phyloP scores from a whole-genome alignment of 2,113 vertebrate species.

The Sialia sialis region DNA sequence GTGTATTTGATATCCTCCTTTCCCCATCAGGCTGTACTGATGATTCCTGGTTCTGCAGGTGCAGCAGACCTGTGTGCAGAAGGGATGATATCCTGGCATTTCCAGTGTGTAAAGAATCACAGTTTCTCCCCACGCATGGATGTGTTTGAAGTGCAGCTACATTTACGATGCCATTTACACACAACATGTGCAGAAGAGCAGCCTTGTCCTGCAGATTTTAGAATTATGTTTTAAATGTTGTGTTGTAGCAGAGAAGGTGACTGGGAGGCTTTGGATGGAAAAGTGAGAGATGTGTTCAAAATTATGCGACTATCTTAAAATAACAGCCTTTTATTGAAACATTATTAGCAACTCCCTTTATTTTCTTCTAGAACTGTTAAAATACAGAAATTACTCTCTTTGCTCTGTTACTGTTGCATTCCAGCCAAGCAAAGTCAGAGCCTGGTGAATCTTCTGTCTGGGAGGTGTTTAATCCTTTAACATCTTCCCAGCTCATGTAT shows the following conservation, averaged over 20 bases:
- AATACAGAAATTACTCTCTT: background rate
- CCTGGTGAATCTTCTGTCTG: background rate
- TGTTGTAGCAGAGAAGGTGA: background rate
- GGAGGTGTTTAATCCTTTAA: background rate
- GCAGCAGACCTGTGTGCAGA: background rate
- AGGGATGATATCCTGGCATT: background rate
- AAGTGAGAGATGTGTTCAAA: background rate
- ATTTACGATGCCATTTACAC: background rate
- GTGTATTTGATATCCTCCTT: background rate
- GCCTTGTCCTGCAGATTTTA: background rate
- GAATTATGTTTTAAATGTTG: background rate
- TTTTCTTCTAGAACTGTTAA: background rate
- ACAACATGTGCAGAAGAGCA: background rate
- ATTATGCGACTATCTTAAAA: background rate
- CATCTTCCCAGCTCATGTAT: background rate
- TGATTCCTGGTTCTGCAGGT: background rate
- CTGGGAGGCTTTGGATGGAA: background rate
- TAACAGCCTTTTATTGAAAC: background rate
- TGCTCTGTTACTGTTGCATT: background rate
- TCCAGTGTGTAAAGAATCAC: background rate
- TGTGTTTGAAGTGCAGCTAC: background rate
- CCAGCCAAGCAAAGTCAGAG: background rate
- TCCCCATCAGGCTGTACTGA: background rate
- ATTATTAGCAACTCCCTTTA: background rate
- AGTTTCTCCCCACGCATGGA: background rate